Conservation (phyloP, 2,113 vertebrate species). For the Nematolebias whitei region DNA sequence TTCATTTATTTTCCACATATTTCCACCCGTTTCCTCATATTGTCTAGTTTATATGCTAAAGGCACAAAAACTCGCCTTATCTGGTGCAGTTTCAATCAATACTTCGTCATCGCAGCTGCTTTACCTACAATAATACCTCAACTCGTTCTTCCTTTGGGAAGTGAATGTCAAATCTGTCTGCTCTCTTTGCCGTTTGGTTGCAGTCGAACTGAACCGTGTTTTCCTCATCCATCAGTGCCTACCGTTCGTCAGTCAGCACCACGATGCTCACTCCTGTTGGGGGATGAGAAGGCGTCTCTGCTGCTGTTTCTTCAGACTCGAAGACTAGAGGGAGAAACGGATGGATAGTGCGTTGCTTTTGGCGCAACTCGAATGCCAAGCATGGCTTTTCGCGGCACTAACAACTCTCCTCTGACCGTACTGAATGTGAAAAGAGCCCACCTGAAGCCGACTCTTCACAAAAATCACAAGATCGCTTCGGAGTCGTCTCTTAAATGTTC, state of each 20-base stretch:
- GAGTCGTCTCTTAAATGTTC: constrained; percentile 82
- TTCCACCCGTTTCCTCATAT: constrained; percentile 11
- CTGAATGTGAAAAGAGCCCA: constrained; percentile 89
- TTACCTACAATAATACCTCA: constrained; percentile 46
- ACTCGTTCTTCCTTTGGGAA: constrained; percentile 42
- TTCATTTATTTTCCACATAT: background rate
- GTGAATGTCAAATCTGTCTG: constrained; percentile 48
- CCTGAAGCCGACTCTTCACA: constrained; percentile 84
- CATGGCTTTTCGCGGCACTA: constrained; percentile 75
- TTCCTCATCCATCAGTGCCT: constrained; percentile 64
- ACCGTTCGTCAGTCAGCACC: constrained; percentile 49
- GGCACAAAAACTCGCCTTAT: constrained; percentile 36
- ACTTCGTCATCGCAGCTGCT: constrained; percentile 46
- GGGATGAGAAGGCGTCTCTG: constrained; percentile 23
- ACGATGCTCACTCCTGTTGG: background rate
- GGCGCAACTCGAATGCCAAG: constrained; percentile 82
- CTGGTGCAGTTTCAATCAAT: constrained; percentile 14
- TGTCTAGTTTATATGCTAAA: constrained; percentile 7
- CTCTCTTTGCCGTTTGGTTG: constrained; percentile 30
- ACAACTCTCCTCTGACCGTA: constrained; percentile 81
- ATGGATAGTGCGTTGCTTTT: constrained; percentile 67
- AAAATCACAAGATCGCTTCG: constrained; percentile 77
- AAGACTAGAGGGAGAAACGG: background rate
- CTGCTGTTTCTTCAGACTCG: constrained; percentile 63
- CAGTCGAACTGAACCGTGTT: constrained; percentile 35